A percentile compares a stretch with the other conserved stretches of the same genome.
Conservation (phyloP, 1,140 invertebrate species). For the Drosophila prosaltans region DNA sequence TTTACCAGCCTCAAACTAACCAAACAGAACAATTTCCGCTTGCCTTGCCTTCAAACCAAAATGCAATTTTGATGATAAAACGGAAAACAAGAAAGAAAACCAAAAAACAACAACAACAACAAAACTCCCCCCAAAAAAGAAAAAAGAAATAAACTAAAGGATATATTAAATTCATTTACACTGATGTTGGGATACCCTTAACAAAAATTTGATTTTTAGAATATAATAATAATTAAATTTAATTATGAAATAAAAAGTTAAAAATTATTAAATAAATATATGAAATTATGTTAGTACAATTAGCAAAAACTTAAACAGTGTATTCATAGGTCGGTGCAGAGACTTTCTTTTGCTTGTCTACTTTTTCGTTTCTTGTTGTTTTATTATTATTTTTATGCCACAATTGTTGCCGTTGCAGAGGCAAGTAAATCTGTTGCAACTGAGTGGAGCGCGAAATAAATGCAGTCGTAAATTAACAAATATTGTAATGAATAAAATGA, state of each 20-base stretch:
- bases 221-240: no score
- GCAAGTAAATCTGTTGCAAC: slow-evolving; percentile 12
- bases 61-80: slow-evolving; percentile 14
- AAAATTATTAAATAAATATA: no score
- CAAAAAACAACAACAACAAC: not conserved
- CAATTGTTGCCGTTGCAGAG: not conserved
- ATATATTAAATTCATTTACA: not conserved
- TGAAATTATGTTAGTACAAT: no score
- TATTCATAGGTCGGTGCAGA: not conserved
- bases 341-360: no score
- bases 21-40: slow-evolving; percentile 13
- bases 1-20: slow-evolving; percentile 13
- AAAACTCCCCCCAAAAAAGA: not conserved
- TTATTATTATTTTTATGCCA: not conserved
- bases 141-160: not conserved
- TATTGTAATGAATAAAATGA: slow-evolving; percentile 14
- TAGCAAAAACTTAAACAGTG: not conserved
- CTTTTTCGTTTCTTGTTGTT: not conserved
- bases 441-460: slow-evolving; percentile 7
- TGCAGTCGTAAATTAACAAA: slow-evolving; percentile 14
- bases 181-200: not conserved
- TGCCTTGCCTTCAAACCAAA: slow-evolving; percentile 7
- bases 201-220: no score
- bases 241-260: no score
- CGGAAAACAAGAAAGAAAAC: not conserved